Evolutionary conservation across 1,140 invertebrate genomes (phyloP).

Genomic region (Neodiprion virginianus): DNA sequence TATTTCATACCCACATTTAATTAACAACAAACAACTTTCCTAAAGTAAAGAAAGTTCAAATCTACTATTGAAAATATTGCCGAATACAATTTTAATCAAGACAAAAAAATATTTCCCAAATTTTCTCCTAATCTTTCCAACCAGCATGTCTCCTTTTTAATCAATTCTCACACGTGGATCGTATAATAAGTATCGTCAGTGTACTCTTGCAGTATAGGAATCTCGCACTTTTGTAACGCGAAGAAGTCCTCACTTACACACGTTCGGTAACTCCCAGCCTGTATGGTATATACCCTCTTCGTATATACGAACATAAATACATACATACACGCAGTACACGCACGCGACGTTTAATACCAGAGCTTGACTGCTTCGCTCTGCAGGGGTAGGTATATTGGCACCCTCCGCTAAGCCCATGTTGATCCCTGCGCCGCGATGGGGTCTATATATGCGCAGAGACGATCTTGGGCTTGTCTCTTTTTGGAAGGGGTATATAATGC

Average conservation of each 20-base stretch:
- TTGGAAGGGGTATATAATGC: too few relatives aligned
- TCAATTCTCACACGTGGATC: neutral
- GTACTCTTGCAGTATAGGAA: neutral
- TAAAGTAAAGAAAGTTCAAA: too few relatives aligned
- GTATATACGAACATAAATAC: neutral
- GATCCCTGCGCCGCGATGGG: slow-evolving; percentile 3
- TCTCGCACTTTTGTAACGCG: neutral
- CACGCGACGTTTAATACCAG: slow-evolving; percentile 4
- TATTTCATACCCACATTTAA: too few relatives aligned
- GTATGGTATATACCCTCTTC: neutral
- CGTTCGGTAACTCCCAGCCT: neutral
- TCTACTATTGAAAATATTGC: too few relatives aligned
- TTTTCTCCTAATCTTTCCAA: too few relatives aligned
- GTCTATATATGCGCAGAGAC: neutral
- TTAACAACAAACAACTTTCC: too few relatives aligned
- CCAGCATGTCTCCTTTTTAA: neutral
- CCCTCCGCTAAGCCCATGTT: slow-evolving; percentile 4
- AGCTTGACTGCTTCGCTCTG: neutral
- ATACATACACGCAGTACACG: neutral
- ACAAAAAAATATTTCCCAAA: too few relatives aligned
- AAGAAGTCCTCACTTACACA: neutral
- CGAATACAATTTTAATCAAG: too few relatives aligned
- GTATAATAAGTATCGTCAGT: too few relatives aligned
- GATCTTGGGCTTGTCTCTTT: too few relatives aligned
- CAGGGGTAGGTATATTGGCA: slow-evolving; percentile 6